phyloP scores from a whole-genome alignment of 53 echinoderm and acorn worm species.

The Apostichopus leukothele region DNA sequence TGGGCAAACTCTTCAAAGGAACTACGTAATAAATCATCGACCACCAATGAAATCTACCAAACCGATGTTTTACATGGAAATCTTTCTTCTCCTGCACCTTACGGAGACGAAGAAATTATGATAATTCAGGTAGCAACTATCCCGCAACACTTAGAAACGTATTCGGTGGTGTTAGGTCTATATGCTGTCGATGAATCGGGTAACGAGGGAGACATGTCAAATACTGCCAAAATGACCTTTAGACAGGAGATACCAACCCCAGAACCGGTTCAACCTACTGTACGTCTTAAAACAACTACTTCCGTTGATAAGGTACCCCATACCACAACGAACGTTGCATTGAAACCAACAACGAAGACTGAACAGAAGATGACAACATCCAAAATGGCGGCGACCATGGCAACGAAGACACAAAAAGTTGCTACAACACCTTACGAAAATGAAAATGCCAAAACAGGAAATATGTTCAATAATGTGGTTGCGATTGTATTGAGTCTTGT shows the following conservation, averaged over 20 bases:
- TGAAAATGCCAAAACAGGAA: no score
- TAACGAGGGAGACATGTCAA: conserved; percentile 13
- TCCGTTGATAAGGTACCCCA: no score
- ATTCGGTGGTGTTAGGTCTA: background rate
- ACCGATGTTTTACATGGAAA: conserved; percentile 1
- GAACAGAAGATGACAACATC: no score
- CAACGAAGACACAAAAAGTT: no score
- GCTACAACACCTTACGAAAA: no score
- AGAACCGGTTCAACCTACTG: background rate
- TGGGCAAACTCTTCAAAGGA: background rate
- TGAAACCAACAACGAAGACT: no score
- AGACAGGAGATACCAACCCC: background rate
- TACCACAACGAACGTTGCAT: no score
- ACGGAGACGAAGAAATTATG: background rate
- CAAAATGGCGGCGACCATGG: no score
- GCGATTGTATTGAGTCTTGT: no score
- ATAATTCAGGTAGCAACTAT: background rate
- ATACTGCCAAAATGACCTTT: conserved; percentile 6
- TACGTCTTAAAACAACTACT: no score
- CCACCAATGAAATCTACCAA: background rate
- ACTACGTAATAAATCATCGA: background rate
- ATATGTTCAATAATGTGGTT: no score
- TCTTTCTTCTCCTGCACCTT: conserved; percentile 6
- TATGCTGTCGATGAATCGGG: conserved; percentile 27
- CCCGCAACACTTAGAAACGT: conserved; percentile 11